Percentiles rank a stretch among this genome's conserved stretches.
Conservation (phyloP, 1,140 invertebrate genomes). For the Drusus annulatus region DNA sequence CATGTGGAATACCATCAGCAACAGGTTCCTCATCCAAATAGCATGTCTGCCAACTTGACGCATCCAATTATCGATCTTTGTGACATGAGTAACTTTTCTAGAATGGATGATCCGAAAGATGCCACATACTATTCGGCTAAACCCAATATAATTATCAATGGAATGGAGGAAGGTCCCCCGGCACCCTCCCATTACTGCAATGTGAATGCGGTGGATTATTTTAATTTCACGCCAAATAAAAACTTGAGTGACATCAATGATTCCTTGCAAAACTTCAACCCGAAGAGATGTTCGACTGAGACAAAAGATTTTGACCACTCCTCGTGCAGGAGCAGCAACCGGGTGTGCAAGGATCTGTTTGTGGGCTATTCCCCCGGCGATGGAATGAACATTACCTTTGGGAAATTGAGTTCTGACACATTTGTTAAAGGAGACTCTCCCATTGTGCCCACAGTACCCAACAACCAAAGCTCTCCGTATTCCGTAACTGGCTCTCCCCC, state of each 20-base stretch:
- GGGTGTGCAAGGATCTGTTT: slow-evolving; percentile 61
- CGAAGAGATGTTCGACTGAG: slow-evolving; percentile 69
- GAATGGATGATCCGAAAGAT: slow-evolving; percentile 2
- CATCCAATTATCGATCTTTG: slow-evolving; percentile 50
- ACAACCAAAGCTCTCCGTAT: slow-evolving; percentile 57
- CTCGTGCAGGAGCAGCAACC: slow-evolving; percentile 4
- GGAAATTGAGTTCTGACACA: slow-evolving; percentile 65
- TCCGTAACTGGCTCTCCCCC: slow-evolving; percentile 45
- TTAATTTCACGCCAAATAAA: slow-evolving; percentile 68
- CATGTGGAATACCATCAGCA: no score
- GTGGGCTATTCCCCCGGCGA: slow-evolving; percentile 61
- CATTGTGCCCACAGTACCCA: slow-evolving; percentile 59
- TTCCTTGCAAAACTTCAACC: slow-evolving; percentile 64
- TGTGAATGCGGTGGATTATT: slow-evolving; percentile 60
- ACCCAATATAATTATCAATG: slow-evolving; percentile 4
- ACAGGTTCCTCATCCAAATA: slow-evolving; percentile 6
- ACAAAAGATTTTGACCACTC: slow-evolving; percentile 63
- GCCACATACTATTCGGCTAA: background rate
- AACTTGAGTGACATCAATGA: slow-evolving; percentile 68
- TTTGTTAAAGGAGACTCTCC: slow-evolving; percentile 69
- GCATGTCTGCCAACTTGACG: slow-evolving; percentile 23
- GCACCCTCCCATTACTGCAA: background rate
- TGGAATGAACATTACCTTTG: slow-evolving; percentile 36
- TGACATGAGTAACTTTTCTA: slow-evolving; percentile 34
- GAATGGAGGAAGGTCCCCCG: background rate